phyloP scores from a whole-genome alignment of 1,140 invertebrate species.

The Heliconius hermathena region DNA sequence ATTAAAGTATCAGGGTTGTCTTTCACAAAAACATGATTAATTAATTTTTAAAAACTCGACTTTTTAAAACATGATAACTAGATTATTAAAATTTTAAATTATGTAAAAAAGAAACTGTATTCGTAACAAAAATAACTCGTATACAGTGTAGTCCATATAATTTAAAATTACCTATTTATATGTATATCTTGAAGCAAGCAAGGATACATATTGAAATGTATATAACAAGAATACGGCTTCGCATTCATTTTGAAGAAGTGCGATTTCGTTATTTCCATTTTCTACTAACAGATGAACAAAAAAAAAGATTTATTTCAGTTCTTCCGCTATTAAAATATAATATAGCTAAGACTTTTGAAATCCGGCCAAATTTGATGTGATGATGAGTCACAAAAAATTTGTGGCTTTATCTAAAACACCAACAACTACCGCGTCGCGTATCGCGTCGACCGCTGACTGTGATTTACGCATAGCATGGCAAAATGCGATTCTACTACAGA shows the following conservation, averaged over 20 bases:
- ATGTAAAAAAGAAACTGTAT: neutral
- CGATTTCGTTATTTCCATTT: no score
- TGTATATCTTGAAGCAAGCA: no score
- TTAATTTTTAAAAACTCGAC: neutral
- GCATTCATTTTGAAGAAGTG: no score
- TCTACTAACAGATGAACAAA: neutral
- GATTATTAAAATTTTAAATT: neutral
- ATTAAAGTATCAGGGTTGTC: constrained; percentile 2
- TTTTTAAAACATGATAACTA: neutral
- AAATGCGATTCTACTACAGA: constrained; percentile 29
- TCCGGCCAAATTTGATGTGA: constrained; percentile 37
- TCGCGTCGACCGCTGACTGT: constrained; percentile 40
- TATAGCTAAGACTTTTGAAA: constrained; percentile 40
- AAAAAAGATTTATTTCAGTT: neutral
- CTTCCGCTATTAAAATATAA: neutral
- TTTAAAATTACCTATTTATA: no score
- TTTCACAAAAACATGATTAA: neutral
- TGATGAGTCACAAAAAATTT: constrained; percentile 45
- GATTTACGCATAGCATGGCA: constrained; percentile 49
- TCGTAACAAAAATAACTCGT: neutral
- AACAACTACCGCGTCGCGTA: constrained; percentile 44
- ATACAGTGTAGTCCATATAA: no score
- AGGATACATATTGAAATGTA: no score
- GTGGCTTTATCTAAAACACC: constrained; percentile 38
- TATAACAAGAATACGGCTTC: no score